Percentiles rank a stretch among this genome's conserved stretches.
These are phyloP conservation scores for Sebastes minor DNA, from an alignment of 2,797 vertebrate genomes.

Conservation along the genomic window DNA sequence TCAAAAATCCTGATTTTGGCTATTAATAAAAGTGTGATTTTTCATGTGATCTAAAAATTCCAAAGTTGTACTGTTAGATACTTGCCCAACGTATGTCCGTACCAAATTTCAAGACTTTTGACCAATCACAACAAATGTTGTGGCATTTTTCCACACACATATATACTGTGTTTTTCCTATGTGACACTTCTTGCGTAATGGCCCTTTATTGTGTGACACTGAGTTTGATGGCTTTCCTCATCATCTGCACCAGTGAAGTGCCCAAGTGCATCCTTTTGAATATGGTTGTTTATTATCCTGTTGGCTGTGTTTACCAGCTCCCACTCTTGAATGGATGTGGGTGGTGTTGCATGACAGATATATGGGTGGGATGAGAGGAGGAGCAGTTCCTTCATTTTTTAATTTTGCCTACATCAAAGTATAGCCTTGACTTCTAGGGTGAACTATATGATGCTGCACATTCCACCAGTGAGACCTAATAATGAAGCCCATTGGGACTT, in stretches of 20 bases:
- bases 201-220: not conserved
- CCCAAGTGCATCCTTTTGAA: not conserved
- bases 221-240: not conserved
- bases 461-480: constrained; percentile 28
- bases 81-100: too few relatives aligned
- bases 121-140: too few relatives aligned
- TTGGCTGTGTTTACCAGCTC: constrained; percentile 57
- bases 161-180: not conserved
- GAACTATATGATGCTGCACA: constrained; percentile 12
- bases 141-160: too few relatives aligned
- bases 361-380: constrained; percentile 43
- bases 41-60: too few relatives aligned
- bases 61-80: too few relatives aligned
- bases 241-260: constrained; percentile 4
- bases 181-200: constrained; percentile 6
- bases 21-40: too few relatives aligned
- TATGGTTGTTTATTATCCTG: constrained; percentile 24
- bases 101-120: too few relatives aligned
- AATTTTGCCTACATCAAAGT: not conserved
- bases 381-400: constrained; percentile 36
- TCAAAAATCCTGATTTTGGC: too few relatives aligned
- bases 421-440: not conserved
- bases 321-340: constrained; percentile 48
- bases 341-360: constrained; percentile 46
- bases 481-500: constrained; percentile 34